These are phyloP conservation scores for Cavia porcellus DNA, from an alignment of 2,113 vertebrate species.

Conservation along the genomic window DNA sequence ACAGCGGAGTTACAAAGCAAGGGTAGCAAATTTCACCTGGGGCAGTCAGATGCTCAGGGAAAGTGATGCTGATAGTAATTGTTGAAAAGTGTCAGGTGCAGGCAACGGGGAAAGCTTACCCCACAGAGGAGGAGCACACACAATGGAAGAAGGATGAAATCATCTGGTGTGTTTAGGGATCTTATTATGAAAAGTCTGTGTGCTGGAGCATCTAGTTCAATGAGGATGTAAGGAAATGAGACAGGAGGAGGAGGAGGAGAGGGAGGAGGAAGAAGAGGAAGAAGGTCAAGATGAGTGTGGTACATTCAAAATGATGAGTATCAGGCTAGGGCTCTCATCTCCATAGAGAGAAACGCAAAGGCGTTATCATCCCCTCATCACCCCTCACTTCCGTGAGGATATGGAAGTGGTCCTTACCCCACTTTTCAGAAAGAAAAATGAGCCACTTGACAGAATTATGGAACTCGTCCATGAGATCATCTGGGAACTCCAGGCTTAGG, in stretches of 20 bases:
- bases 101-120: not conserved
- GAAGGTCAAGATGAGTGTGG: not conserved
- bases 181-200: not conserved
- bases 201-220: not conserved
- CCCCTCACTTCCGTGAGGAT: not conserved
- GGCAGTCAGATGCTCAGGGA: not conserved
- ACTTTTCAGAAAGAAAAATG: slow-evolving; percentile 31
- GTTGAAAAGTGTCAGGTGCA: not conserved
- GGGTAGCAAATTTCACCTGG: not conserved
- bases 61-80: not conserved
- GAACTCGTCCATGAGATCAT: not conserved
- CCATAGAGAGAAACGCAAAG: not conserved
- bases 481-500: not conserved
- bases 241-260: not conserved
- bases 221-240: not conserved
- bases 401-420: not conserved
- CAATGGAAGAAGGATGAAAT: not conserved
- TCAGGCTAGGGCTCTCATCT: not conserved
- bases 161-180: not conserved
- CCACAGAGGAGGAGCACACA: not conserved
- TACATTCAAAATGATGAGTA: not conserved
- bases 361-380: not conserved
- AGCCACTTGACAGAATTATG: not conserved
- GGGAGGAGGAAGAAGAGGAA: no score
- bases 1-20: not conserved